phyloP scores from a whole-genome alignment of 2,888 invertebrate genomes.

The Drosophila formosana region DNA sequence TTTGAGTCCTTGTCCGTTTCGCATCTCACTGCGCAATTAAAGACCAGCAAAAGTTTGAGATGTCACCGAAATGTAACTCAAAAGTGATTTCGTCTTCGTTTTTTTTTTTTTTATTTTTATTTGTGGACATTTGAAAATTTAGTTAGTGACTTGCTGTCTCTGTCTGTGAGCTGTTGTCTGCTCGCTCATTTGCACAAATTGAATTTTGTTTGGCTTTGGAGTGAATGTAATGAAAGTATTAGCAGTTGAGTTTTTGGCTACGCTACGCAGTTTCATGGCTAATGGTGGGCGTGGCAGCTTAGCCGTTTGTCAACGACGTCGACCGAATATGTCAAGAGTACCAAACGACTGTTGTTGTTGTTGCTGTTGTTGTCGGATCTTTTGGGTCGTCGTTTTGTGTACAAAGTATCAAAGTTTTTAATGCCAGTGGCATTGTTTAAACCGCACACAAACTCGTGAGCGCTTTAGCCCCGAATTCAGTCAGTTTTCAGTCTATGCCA shows the following conservation, averaged over 20 bases:
- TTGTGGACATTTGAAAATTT: slow-evolving; percentile 1
- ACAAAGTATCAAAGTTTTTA: slow-evolving; percentile 63
- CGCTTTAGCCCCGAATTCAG: slow-evolving; percentile 10
- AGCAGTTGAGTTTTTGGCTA: slow-evolving; percentile 17
- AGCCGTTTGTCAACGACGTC: slow-evolving; percentile 58
- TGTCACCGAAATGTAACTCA: slow-evolving; percentile 8
- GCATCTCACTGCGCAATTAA: background rate
- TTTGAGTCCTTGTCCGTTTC: background rate
- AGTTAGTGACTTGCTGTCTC: background rate
- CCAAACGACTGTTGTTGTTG: slow-evolving; percentile 11
- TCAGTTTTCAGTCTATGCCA: slow-evolving; percentile 25
- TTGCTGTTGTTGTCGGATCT: slow-evolving; percentile 1
- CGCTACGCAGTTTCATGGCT: slow-evolving; percentile 2
- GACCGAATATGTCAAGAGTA: slow-evolving; percentile 42
- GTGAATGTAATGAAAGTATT: slow-evolving; percentile 63
- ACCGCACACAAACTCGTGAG: slow-evolving; percentile 48
- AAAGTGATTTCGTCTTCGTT: background rate
- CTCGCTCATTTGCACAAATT: slow-evolving; percentile 70
- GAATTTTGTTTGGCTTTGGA: slow-evolving; percentile 58
- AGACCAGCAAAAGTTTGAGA: background rate
- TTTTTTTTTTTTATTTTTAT: slow-evolving; percentile 5
- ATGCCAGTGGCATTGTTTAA: slow-evolving; percentile 57
- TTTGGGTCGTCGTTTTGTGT: slow-evolving; percentile 20
- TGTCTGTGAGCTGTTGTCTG: slow-evolving; percentile 13
- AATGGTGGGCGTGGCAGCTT: slow-evolving; percentile 44